Conservation (phyloP, 2,113 vertebrate species). For the Phalacrocorax aristotelis region DNA sequence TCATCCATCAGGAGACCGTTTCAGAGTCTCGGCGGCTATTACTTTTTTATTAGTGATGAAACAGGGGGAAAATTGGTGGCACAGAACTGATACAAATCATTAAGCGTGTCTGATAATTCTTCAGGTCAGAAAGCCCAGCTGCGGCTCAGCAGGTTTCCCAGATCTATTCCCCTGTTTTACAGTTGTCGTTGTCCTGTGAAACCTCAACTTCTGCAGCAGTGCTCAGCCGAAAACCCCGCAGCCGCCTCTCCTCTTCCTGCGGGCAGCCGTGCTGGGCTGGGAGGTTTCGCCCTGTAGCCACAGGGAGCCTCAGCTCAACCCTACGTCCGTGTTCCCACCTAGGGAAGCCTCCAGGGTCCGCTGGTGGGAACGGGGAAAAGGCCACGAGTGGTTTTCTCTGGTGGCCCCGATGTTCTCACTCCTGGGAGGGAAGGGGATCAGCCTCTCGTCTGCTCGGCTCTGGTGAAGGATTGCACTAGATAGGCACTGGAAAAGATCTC, state of each 20-base stretch:
- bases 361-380: neutral
- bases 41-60: neutral
- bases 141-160: neutral
- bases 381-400: fast-evolving
- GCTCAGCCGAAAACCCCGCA: fast-evolving
- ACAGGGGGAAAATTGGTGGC: neutral
- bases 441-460: fast-evolving
- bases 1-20: neutral
- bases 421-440: neutral
- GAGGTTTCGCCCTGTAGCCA: neutral
- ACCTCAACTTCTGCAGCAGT: fast-evolving
- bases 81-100: neutral
- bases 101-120: neutral
- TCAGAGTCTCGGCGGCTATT: neutral
- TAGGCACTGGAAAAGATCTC: neutral
- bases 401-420: neutral
- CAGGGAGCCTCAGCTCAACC: neutral
- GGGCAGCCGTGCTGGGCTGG: no score
- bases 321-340: neutral
- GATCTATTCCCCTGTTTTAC: neutral
- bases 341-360: fast-evolving
- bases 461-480: neutral
- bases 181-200: neutral
- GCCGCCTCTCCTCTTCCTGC: neutral
- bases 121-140: neutral